A percentile compares a stretch with the other conserved stretches of the same genome.
Evolutionary conservation across 2,113 vertebrate species (phyloP).

Genomic region (Sturnira hondurensis): DNA sequence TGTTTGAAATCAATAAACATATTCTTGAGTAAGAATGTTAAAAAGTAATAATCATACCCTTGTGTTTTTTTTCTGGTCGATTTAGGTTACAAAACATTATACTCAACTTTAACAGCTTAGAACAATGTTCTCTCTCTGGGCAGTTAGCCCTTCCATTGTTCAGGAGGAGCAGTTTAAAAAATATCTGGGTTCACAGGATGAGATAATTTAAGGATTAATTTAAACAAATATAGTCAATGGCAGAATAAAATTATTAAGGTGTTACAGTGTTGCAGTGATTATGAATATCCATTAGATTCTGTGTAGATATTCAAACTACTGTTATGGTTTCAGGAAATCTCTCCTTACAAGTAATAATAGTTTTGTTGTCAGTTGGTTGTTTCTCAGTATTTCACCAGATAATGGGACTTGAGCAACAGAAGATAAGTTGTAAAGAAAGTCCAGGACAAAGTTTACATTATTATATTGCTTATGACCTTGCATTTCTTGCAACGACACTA

Average conservation of each 20-base stretch:
- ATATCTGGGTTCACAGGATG: neutral
- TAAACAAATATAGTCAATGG: neutral
- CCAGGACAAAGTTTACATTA: constrained; percentile 42
- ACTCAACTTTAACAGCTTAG: neutral
- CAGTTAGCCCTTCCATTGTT: neutral
- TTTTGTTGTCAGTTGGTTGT: neutral
- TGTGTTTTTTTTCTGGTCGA: neutral
- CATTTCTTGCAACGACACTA: constrained; percentile 51
- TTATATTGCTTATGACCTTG: neutral
- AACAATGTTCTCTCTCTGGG: neutral
- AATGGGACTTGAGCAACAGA: neutral
- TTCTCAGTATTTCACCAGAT: neutral
- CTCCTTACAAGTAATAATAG: neutral
- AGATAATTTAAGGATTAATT: neutral
- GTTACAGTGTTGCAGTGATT: neutral
- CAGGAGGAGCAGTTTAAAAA: neutral
- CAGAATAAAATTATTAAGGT: neutral
- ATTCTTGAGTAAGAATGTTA: too few species aligned
- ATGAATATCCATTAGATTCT: neutral
- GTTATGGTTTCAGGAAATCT: neutral
- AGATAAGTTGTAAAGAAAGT: constrained; percentile 46
- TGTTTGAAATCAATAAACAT: too few species aligned
- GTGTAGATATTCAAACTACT: neutral
- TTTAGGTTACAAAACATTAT: neutral
- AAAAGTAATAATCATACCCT: neutral